These are phyloP conservation scores for Chionoecetes opilio DNA, from an alignment of 1,140 invertebrate genomes.

Conservation along the genomic window DNA sequence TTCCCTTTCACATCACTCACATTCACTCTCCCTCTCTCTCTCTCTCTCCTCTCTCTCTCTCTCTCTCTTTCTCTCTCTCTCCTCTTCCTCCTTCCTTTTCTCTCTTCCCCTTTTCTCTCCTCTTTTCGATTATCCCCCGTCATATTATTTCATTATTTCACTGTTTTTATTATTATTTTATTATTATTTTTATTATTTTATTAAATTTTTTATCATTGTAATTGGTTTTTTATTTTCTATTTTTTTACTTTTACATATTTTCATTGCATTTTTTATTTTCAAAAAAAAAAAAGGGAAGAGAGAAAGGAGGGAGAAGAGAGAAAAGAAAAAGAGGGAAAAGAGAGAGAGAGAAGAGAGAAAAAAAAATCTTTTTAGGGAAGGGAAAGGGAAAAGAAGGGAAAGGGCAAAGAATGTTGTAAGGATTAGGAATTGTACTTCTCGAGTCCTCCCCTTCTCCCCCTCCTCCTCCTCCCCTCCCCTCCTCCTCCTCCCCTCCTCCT, in stretches of 20 bases:
- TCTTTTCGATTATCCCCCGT: neutral
- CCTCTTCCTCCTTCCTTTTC: neutral
- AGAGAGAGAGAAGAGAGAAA: neutral
- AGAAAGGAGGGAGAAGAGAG: neutral
- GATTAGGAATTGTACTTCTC: neutral
- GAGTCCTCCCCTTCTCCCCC: too few relatives aligned
- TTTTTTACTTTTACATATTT: too few relatives aligned
- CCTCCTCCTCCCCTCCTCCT: too few relatives aligned
- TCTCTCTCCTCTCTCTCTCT: neutral
- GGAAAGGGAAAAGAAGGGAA: neutral
- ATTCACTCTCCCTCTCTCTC: too few relatives aligned
- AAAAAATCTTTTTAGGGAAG: neutral
- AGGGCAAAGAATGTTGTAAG: neutral
- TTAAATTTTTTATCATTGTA: too few relatives aligned
- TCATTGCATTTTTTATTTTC: too few relatives aligned
- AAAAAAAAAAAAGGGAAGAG: neutral
- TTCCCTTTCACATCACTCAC: too few relatives aligned
- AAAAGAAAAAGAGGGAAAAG: neutral
- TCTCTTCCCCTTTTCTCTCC: neutral
- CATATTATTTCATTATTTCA: neutral
- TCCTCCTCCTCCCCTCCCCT: too few relatives aligned
- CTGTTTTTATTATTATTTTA: too few relatives aligned
- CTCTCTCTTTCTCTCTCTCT: neutral
- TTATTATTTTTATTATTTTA: too few relatives aligned
- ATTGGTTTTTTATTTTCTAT: too few relatives aligned